These are phyloP conservation scores for Dione juno DNA, from an alignment of 2,888 invertebrate genomes.

Conservation along the genomic window DNA sequence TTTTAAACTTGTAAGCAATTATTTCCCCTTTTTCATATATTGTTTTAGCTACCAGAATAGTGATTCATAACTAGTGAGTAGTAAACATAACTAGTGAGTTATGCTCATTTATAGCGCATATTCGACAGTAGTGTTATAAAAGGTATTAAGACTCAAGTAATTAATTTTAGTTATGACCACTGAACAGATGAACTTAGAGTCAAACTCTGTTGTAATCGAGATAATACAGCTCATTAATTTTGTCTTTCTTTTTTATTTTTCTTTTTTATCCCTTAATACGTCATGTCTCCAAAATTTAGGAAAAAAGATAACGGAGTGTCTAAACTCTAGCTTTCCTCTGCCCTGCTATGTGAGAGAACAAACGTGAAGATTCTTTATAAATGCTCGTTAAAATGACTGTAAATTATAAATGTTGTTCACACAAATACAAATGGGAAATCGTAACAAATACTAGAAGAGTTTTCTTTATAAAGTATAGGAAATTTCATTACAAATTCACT, in stretches of 20 bases:
- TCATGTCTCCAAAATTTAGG: no score
- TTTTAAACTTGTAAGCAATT: no score
- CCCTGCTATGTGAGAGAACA: background rate
- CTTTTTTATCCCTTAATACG: no score
- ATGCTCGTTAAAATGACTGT: background rate
- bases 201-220: no score
- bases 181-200: no score
- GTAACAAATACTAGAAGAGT: background rate
- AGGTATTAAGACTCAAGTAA: no score
- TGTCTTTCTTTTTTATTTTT: no score
- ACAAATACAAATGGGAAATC: constrained; percentile 14
- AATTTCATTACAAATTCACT: constrained; percentile 2
- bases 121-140: background rate
- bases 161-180: no score
- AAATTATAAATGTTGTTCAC: background rate
- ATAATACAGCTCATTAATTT: no score
- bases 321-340: no score
- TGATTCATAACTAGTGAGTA: background rate
- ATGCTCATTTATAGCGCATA: background rate
- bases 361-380: background rate
- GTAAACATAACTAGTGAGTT: background rate
- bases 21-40: background rate
- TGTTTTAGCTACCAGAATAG: background rate
- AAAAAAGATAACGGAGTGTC: no score
- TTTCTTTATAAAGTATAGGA: constrained; percentile 26